Conservation (phyloP, 1,140 invertebrate species). For the Lysiphlebus fabarum region DNA sequence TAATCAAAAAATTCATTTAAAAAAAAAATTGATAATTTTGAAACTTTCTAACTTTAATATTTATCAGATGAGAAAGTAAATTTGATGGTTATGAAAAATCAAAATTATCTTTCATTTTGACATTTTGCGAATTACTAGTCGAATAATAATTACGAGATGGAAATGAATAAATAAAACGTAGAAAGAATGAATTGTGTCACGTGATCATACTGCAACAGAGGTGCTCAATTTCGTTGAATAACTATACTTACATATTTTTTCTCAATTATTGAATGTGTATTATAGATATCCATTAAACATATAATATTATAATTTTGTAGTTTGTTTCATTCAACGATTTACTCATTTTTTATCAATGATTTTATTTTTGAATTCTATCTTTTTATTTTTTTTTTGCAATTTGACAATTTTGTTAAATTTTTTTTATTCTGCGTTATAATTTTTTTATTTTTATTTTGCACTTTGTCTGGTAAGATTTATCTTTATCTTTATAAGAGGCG, state of each 20-base stretch:
- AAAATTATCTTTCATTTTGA: conserved; percentile 18
- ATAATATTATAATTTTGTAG: no score
- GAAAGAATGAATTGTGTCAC: conserved; percentile 18
- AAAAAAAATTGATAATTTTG: no score
- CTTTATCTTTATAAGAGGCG: conserved; percentile 48
- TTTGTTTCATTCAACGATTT: no score
- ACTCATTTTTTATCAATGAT: no score
- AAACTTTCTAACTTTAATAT: no score
- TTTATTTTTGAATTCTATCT: no score
- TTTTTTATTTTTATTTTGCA: background rate
- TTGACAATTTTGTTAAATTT: no score
- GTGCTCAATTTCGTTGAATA: conserved; percentile 18
- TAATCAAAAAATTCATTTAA: no score
- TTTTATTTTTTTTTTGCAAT: background rate
- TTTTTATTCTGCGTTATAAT: conserved; percentile 5
- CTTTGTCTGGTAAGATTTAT: conserved; percentile 14
- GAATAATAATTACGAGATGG: conserved; percentile 4
- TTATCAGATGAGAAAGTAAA: no score
- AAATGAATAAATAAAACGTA: conserved; percentile 8
- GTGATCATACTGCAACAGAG: conserved; percentile 15
- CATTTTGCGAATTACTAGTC: conserved; percentile 14
- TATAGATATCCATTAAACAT: no score
- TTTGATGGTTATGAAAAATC: background rate
- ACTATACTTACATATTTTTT: background rate
- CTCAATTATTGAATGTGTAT: background rate